Percentiles rank a stretch among this genome's conserved stretches.
Evolutionary conservation across 2,888 invertebrate genomes (phyloP).

Genomic region (Julus scandinavius): DNA sequence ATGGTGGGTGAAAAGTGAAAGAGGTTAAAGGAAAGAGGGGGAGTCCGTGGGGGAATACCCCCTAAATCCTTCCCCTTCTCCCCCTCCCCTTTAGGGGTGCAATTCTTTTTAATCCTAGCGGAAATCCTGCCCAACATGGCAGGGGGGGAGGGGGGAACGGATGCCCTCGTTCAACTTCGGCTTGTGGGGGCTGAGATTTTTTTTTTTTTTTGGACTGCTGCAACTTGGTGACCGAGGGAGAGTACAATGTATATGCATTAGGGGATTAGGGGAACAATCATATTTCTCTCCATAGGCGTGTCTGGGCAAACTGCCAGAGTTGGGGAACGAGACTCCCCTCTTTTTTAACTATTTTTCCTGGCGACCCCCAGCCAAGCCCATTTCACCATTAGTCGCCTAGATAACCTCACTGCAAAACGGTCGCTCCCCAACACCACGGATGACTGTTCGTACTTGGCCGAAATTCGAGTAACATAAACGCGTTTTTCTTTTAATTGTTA

Average conservation of each 20-base stretch:
- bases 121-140: slow-evolving; percentile 49
- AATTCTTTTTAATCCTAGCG: slow-evolving; percentile 50
- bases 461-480: background rate
- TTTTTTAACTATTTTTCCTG: background rate
- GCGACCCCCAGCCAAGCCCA: slow-evolving; percentile 35
- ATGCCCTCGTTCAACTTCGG: slow-evolving; percentile 24
- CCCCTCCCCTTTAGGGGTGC: slow-evolving; percentile 22
- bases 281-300: slow-evolving; percentile 34
- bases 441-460: background rate
- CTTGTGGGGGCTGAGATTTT: slow-evolving; percentile 18
- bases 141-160: background rate
- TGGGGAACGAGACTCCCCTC: slow-evolving; percentile 39
- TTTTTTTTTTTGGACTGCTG: slow-evolving; percentile 10
- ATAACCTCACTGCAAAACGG: background rate
- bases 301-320: slow-evolving; percentile 38
- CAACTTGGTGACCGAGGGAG: slow-evolving; percentile 22
- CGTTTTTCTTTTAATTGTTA: background rate
- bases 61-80: slow-evolving; percentile 21
- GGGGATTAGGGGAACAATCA: slow-evolving; percentile 42
- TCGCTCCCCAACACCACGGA: background rate
- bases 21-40: slow-evolving; percentile 38
- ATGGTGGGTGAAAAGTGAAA: background rate
- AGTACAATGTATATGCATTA: slow-evolving; percentile 13
- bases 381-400: background rate
- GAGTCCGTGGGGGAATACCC: slow-evolving; percentile 30